phyloP scores from a whole-genome alignment of 1,140 invertebrate genomes.

The Neodiprion virginianus region DNA sequence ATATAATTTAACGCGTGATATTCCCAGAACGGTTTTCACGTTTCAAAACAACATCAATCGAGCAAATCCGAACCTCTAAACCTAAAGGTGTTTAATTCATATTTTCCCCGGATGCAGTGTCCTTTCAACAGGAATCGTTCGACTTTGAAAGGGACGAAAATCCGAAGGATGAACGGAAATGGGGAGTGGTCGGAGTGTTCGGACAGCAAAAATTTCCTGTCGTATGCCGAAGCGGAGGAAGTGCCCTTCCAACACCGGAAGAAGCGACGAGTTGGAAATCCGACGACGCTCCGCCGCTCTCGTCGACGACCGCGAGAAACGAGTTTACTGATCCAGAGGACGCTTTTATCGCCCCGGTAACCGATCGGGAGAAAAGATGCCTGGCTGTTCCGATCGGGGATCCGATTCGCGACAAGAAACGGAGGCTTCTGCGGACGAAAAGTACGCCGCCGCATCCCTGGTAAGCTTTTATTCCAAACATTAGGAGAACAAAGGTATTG shows the following conservation, averaged over 20 bases:
- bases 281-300: constrained; percentile 22
- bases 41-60: no score
- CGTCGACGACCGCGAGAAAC: constrained; percentile 24
- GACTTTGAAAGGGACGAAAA: constrained; percentile 41
- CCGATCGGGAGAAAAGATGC: constrained; percentile 57
- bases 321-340: constrained; percentile 33
- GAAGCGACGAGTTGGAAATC: constrained; percentile 36
- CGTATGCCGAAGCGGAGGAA: constrained; percentile 23
- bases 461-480: background rate
- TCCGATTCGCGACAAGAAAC: constrained; percentile 49
- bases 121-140: constrained; percentile 54
- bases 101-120: constrained; percentile 38
- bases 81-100: no score
- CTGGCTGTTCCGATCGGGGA: constrained; percentile 57
- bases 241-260: constrained; percentile 21
- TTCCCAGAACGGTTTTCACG: no score
- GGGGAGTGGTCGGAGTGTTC: background rate
- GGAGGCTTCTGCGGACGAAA: constrained; percentile 49
- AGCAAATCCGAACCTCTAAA: no score
- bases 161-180: constrained; percentile 29
- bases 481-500: background rate
- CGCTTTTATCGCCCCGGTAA: constrained; percentile 38
- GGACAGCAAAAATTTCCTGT: constrained; percentile 18
- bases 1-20: no score
- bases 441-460: constrained; percentile 33